Base-by-base conservation (phyloP, 1,140 invertebrate genomes). In the Saccostrea cuccullata region DNA sequence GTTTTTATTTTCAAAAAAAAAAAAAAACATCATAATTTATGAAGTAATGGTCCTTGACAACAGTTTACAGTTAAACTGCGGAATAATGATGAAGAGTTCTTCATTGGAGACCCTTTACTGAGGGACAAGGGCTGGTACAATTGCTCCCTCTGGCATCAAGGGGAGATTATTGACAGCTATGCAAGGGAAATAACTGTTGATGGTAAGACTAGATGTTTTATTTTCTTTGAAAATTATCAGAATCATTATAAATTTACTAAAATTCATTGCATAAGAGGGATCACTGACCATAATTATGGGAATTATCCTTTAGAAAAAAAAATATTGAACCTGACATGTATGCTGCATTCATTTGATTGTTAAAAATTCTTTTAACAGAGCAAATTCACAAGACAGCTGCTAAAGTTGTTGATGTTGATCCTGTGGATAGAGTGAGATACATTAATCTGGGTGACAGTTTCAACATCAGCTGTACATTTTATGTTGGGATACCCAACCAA, bases 401-500 rank as follows among this genome's bases (percentile, higher is more conserved):
- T 23, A 55, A 15, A 55, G 82, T 84, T 9, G 55, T 84, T 23
- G 17, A n/a, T 0, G 20, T 55, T 17, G 82, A 84, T 55, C 82
- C 82, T 55, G 82, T 30, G 47, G 55, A 47, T 56, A 17, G 17
- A 55, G 55, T 55, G n/a, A 84, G 55, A 36, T 55, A 84, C 23
- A 26, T 84, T 20, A 56, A n/a, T 12, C 3, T 84, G 9, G 82
- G 82, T 9, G 15, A 56, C 36, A 84, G 82, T 20, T 55, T 56
- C 55, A 84, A 84, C 82, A 55, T 84, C 40, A 84, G 82, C 47
- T 84, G 82, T 84, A 84, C 82, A 13, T 84, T 84, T 84, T 55
- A 84, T 55, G 82, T n/a, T 4, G 82, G 82, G 9, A 77, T 30
- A 12, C 70, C 70, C 30, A 77, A 77, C 70, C 23, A 77, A 77